A percentile compares a stretch with the other conserved stretches of the same genome.
phyloP scores from a whole-genome alignment of 2,797 vertebrate species.

The Manis pentadactyla region DNA sequence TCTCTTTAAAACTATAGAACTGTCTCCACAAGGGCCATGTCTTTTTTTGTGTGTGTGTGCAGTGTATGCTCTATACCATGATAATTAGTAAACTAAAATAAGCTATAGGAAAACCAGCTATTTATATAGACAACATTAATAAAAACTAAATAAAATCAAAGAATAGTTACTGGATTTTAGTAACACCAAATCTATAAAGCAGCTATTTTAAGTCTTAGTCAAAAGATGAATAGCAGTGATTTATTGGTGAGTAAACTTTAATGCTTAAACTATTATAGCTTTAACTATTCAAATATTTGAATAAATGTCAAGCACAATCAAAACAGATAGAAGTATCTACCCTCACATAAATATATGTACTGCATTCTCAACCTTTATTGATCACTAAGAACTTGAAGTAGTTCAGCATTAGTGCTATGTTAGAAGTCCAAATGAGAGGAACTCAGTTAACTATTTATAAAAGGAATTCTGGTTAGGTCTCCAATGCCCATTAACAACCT shows the following conservation, averaged over 20 bases:
- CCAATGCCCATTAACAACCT: neutral
- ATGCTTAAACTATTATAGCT: neutral
- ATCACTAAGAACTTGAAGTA: neutral
- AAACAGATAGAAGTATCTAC: slow-evolving; percentile 4
- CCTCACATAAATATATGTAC: neutral
- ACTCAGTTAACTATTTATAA: neutral
- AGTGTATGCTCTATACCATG: neutral
- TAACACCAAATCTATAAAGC: neutral
- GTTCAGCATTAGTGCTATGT: neutral
- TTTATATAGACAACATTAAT: slow-evolving; percentile 8
- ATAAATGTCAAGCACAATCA: slow-evolving; percentile 2
- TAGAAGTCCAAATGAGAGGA: neutral
- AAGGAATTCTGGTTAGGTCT: neutral
- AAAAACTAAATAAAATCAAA: slow-evolving; percentile 42
- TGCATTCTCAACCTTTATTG: neutral
- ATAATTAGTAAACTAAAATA: slow-evolving; percentile 39
- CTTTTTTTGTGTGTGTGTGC: neutral
- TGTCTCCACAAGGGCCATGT: slow-evolving; percentile 18
- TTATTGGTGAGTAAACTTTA: neutral
- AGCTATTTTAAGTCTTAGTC: neutral
- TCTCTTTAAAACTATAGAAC: slow-evolving; percentile 39
- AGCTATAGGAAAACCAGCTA: slow-evolving; percentile 35
- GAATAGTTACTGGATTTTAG: neutral
- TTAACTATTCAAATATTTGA: neutral
- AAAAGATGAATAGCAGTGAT: neutral